Evolutionary conservation across 2,888 invertebrate species (phyloP).

Genomic region (Nomada flava): DNA sequence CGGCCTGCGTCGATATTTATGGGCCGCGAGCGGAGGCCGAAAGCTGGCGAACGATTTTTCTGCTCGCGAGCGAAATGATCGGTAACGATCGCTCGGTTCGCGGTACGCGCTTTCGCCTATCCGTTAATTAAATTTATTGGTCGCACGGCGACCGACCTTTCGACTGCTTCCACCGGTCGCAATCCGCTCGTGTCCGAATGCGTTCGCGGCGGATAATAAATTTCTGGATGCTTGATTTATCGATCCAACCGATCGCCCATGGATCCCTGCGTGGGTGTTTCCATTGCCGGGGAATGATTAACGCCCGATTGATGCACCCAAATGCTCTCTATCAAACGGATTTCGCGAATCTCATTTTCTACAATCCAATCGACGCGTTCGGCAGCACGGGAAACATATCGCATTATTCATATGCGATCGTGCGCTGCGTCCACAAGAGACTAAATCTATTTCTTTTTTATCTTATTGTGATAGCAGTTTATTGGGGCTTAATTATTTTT

Average conservation of each 20-base stretch:
- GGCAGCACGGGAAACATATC: too few relatives aligned
- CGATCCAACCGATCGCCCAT: conserved; percentile 28
- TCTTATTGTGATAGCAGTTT: too few relatives aligned
- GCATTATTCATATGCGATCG: too few relatives aligned
- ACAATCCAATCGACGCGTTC: too few relatives aligned
- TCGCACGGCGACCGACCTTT: conserved; percentile 37
- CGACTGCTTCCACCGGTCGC: conserved; percentile 22
- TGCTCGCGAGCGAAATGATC: conserved; percentile 23
- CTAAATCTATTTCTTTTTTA: too few relatives aligned
- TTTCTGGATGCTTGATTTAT: conserved; percentile 59
- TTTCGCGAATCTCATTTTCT: conserved; percentile 2
- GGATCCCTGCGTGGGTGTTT: conserved; percentile 42
- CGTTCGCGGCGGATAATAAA: conserved; percentile 50
- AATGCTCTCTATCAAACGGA: background rate
- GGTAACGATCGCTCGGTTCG: conserved; percentile 2
- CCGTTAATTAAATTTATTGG: conserved; percentile 67
- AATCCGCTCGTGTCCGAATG: conserved; percentile 9
- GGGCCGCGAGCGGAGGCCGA: conserved; percentile 56
- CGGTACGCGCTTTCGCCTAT: conserved; percentile 57
- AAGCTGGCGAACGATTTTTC: conserved; percentile 46
- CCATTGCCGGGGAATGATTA: conserved; percentile 21
- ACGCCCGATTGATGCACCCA: conserved; percentile 32
- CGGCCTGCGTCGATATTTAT: conserved; percentile 69
- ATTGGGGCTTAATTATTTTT: too few relatives aligned
- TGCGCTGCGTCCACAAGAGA: too few relatives aligned